Evolutionary conservation across 2,113 vertebrate genomes (phyloP).

Genomic region (Melanotaenia duboulayi): DNA sequence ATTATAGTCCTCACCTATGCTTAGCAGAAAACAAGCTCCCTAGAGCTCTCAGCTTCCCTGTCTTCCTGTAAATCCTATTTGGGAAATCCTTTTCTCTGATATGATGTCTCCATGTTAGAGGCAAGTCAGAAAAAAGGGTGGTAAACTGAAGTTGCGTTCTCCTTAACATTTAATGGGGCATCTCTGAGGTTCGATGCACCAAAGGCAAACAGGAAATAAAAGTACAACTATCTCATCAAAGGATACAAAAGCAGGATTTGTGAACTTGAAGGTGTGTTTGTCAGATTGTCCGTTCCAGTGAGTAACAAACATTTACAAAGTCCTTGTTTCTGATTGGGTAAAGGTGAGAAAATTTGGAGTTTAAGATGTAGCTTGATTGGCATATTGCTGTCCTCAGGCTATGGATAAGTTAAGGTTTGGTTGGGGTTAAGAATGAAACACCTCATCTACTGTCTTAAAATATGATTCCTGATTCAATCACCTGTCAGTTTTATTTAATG

Average conservation of each 20-base stretch:
- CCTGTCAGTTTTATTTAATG: background rate
- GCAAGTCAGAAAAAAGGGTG: conserved; percentile 10
- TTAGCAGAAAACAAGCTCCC: conserved; percentile 61
- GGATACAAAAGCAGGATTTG: background rate
- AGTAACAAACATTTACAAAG: background rate
- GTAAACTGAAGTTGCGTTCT: conserved; percentile 36
- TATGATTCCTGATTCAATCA: background rate
- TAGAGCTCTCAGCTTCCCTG: conserved; percentile 58
- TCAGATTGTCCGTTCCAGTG: background rate
- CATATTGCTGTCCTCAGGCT: background rate
- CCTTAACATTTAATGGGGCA: conserved; percentile 64
- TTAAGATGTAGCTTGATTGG: background rate
- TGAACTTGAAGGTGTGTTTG: background rate
- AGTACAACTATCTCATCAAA: conserved; percentile 19
- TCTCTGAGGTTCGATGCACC: conserved; percentile 46
- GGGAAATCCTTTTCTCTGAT: conserved; percentile 62
- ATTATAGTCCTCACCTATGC: conserved; percentile 48
- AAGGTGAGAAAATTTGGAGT: background rate
- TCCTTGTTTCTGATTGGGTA: background rate
- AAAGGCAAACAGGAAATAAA: conserved; percentile 41
- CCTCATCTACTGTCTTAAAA: background rate
- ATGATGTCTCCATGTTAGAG: conserved; percentile 43
- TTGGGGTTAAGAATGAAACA: conserved; percentile 6
- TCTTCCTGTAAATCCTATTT: conserved; percentile 65
- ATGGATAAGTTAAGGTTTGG: background rate